Percentiles rank a stretch among this genome's conserved stretches.
phyloP scores from a whole-genome alignment of 2,113 vertebrate genomes.

The Hipposideros armiger region DNA sequence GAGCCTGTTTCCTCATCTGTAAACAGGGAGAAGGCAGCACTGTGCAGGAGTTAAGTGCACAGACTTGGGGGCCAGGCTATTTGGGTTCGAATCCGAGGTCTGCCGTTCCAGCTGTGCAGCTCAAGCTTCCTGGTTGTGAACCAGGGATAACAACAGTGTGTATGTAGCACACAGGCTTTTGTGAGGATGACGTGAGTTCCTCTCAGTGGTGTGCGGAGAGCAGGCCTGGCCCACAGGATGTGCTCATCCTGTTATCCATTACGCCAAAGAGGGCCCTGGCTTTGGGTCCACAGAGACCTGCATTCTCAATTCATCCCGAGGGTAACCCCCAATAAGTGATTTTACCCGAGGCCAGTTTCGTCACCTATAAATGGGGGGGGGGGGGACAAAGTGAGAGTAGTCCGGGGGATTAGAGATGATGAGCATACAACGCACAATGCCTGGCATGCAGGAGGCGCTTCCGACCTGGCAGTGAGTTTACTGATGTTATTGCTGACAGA shows the following conservation, averaged over 20 bases:
- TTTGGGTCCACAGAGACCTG: not conserved
- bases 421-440: accelerated
- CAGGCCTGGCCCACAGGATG: not conserved
- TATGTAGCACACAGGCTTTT: accelerated
- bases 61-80: not conserved
- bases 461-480: not conserved
- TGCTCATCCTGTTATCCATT: not conserved
- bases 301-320: not conserved
- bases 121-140: not conserved
- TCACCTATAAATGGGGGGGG: not conserved
- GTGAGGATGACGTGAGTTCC: not conserved
- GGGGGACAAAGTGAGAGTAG: not conserved
- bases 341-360: not conserved
- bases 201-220: not conserved
- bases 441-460: not conserved
- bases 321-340: not conserved
- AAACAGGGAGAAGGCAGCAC: not conserved
- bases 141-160: not conserved
- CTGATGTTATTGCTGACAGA: accelerated
- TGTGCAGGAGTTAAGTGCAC: not conserved
- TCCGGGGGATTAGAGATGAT: not conserved
- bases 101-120: not conserved
- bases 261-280: not conserved
- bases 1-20: not conserved
- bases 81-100: not conserved